phyloP scores from a whole-genome alignment of 2,113 vertebrate species.

The Psettodes erumei region DNA sequence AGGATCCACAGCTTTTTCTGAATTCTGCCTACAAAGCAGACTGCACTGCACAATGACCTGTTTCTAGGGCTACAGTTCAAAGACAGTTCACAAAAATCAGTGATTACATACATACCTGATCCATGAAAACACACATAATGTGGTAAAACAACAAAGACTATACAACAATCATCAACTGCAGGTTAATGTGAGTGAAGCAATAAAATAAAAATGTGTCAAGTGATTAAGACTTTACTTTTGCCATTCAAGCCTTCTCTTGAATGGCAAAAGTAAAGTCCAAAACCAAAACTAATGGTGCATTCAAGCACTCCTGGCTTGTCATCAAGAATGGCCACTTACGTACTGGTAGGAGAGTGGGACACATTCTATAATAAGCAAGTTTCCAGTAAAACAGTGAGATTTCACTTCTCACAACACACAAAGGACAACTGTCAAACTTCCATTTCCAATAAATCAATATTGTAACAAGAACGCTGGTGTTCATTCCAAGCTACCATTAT shows the following conservation, averaged over 20 bases:
- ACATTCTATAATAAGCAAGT: not conserved
- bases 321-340: not conserved
- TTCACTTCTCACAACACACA: conserved; percentile 19
- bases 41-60: not conserved
- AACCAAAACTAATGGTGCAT: conserved; percentile 6
- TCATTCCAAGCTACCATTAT: not conserved
- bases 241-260: too few relatives aligned
- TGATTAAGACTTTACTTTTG: not conserved
- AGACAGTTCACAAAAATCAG: conserved; percentile 10
- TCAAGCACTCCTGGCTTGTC: not conserved
- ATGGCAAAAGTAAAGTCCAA: too few relatives aligned
- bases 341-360: not conserved
- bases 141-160: not conserved
- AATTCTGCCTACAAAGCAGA: not conserved
- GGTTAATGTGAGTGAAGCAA: not conserved
- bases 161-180: not conserved
- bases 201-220: not conserved
- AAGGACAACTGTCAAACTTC: not conserved
- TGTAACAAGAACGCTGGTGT: not conserved
- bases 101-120: not conserved
- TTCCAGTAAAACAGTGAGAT: conserved; percentile 4
- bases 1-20: not conserved
- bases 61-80: not conserved
- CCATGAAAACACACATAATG: not conserved
- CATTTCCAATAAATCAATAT: not conserved